Base-by-base conservation (phyloP, 2,888 invertebrate genomes). In the Bellardia bayeri region DNA sequence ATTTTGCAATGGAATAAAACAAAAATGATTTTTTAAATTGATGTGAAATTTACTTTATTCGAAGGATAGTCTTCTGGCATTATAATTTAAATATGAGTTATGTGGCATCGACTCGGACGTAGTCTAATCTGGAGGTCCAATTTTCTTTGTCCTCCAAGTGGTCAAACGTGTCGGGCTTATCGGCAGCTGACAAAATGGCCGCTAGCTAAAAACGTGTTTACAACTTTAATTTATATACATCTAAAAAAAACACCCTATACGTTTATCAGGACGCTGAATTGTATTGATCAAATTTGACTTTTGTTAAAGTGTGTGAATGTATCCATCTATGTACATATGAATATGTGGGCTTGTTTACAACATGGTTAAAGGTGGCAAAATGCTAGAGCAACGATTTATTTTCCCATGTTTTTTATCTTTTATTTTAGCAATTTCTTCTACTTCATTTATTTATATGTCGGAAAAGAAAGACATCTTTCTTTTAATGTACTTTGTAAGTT, bases 351-450 rank as follows among this genome's bases (percentile, higher is more conserved):
- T 23, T 71, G 71, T 54, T 45, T 64, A 42, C 72, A 80, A 30
- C 33, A 66, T 61, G 58, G 79, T 51, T 76, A 61, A 87, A 84
- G 78, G 87, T 85, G 84, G 78, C 78, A 74, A 61, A 30, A 64
- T 71, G 56, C 56, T 78, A 72, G 13, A 54, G 56, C 69, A 81
- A 74, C 78, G 45, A 78, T 87, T 79, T 87, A 78, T 79, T 78
- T 69, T 82, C 63, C 61, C 82, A 79, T 79, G 78, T 79, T 69
- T 69, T 68, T 66, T 79, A 75, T 82, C 82, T 79, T 78, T 85
- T 82, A 82, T 82, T 85, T 82, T 13, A 82, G 49, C 56, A 82
- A 79, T 79, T 85, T 85, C 63, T 85, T 81, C 69, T 61, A 63
- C 85, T 56, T 75, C 80, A 80, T 85, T 37, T 80, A 54, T 69